Evolutionary conservation across 2,113 vertebrate genomes (phyloP).

Genomic region (Engystomops pustulosus): DNA sequence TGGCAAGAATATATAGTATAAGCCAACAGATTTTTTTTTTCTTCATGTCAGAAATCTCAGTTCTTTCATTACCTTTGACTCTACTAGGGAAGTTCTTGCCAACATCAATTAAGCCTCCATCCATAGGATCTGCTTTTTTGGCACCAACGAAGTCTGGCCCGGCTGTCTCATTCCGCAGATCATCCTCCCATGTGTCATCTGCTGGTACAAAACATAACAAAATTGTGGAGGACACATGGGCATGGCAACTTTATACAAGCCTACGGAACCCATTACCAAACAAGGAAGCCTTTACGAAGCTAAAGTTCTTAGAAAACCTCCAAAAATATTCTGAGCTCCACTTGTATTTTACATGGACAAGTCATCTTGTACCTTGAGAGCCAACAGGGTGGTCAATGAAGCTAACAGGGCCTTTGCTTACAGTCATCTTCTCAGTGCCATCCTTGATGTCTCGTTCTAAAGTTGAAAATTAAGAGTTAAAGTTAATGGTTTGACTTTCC

Average conservation of each 20-base stretch:
- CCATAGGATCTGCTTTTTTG: not conserved
- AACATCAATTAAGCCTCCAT: not conserved
- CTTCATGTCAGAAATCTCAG: no score
- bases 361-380: not conserved
- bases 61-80: not conserved
- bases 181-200: not conserved
- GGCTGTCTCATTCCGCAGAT: not conserved
- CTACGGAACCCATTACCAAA: no score
- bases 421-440: not conserved
- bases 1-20: not conserved
- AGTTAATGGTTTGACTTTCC: no score
- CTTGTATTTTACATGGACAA: not conserved
- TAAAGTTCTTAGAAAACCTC: no score
- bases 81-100: not conserved
- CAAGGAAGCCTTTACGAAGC: no score
- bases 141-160: not conserved
- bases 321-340: no score
- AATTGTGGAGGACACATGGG: no score
- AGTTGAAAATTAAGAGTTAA: no score
- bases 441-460: not conserved
- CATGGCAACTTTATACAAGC: no score
- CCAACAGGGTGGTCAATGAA: constrained; percentile 7
- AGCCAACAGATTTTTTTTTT: no score
- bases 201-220: not conserved
- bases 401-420: constrained; percentile 30